Percentiles rank a stretch among this genome's conserved stretches.
These are phyloP conservation scores for Heliangelus exortis DNA, from an alignment of 2,797 vertebrate genomes.

Conservation along the genomic window DNA sequence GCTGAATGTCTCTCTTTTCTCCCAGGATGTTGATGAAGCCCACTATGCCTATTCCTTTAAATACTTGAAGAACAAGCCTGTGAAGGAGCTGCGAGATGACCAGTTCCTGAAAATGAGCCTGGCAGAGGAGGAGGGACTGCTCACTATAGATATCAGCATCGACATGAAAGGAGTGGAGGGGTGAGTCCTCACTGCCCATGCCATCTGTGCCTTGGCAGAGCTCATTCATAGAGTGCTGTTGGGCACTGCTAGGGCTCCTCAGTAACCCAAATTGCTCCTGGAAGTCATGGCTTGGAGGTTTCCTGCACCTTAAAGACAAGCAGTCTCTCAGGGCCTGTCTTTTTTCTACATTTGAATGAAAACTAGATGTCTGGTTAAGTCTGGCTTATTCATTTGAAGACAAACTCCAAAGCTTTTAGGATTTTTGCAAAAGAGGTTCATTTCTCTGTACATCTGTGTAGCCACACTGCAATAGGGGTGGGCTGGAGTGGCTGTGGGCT, in stretches of 20 bases:
- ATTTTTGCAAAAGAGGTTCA: not conserved
- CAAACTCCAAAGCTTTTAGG: not conserved
- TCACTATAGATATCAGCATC: conserved; percentile 93
- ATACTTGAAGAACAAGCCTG: conserved; percentile 97
- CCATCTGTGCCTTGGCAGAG: not conserved
- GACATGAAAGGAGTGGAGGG: conserved; percentile 97
- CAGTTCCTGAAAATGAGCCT: conserved; percentile 97
- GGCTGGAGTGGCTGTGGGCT: not conserved
- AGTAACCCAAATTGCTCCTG: not conserved
- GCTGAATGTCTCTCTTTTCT: not conserved
- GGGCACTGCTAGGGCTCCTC: not conserved
- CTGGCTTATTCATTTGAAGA: not conserved
- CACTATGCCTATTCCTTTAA: conserved; percentile 98
- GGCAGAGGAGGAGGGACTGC: conserved; percentile 92
- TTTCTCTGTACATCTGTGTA: not conserved
- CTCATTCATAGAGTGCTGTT: not conserved
- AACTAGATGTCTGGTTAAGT: not conserved
- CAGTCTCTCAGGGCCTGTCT: not conserved
- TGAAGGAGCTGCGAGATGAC: conserved; percentile 96
- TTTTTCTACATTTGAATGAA: not conserved
- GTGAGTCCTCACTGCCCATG: conserved; percentile 74
- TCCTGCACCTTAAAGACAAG: not conserved
- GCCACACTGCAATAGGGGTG: not conserved
- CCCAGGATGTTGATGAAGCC: conserved; percentile 96
- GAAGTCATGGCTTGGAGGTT: not conserved